Conservation (phyloP, 2,113 vertebrate species). For the Mesocricetus auratus region DNA sequence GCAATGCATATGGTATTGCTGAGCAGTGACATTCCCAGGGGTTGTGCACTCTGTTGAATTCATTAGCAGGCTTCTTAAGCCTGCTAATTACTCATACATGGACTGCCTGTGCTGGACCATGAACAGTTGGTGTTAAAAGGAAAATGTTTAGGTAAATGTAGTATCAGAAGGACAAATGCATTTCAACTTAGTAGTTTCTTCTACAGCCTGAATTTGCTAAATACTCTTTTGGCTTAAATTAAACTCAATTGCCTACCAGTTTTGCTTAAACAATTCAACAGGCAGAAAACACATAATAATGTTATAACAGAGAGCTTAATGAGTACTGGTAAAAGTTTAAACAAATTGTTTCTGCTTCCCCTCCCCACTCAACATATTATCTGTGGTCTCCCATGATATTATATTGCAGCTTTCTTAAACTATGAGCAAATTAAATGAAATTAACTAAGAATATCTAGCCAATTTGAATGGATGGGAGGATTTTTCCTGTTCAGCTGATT, state of each 20-base stretch:
- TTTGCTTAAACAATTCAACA: slow-evolving; percentile 73
- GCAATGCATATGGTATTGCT: slow-evolving; percentile 64
- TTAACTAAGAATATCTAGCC: slow-evolving; percentile 74
- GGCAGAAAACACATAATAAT: slow-evolving; percentile 63
- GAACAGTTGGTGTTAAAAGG: slow-evolving; percentile 75
- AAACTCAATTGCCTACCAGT: slow-evolving; percentile 71
- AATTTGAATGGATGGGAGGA: slow-evolving; percentile 67
- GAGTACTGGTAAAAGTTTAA: slow-evolving; percentile 84
- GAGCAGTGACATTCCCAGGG: slow-evolving; percentile 76
- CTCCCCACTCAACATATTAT: slow-evolving; percentile 70
- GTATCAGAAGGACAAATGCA: slow-evolving; percentile 76
- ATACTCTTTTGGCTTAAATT: slow-evolving; percentile 81
- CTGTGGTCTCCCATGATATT: slow-evolving; percentile 83
- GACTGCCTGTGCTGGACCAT: slow-evolving; percentile 66
- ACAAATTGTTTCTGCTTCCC: slow-evolving; percentile 59
- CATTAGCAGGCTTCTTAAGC: slow-evolving; percentile 74
- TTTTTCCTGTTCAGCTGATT: slow-evolving; percentile 69
- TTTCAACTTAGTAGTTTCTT: slow-evolving; percentile 83
- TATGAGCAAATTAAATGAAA: slow-evolving; percentile 81
- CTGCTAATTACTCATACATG: slow-evolving; percentile 41
- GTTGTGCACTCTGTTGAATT: slow-evolving; percentile 76
- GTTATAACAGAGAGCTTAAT: slow-evolving; percentile 84
- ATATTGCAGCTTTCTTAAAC: slow-evolving; percentile 87
- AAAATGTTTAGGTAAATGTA: slow-evolving; percentile 75
- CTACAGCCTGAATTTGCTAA: slow-evolving; percentile 80